Base-by-base conservation (phyloP, 2,888 invertebrate species). In the Lepidocyrtoides sp. region DNA sequence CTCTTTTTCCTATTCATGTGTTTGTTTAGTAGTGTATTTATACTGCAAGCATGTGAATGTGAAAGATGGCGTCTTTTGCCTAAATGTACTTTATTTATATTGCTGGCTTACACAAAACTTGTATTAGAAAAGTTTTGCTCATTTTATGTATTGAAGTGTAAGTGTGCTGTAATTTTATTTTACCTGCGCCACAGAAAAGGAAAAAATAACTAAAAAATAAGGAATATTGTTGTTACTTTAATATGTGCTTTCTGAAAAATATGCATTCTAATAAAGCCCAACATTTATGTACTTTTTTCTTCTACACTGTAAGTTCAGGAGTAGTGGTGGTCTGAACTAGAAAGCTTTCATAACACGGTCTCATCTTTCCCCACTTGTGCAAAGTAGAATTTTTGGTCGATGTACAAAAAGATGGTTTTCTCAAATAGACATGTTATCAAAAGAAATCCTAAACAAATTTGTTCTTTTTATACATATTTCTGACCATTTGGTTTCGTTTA, bases 41-140 rank as follows among this genome's bases (percentile, higher is more conserved):
- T 83, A n/a, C n/a, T n/a, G n/a, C n/a, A n/a, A n/a, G 48, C 20
- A n/a, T 2, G 54, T 69, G 54, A 41, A 54, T 36, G 48, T 79
- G n/a, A n/a, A n/a, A n/a, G n/a, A n/a, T n/a, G n/a, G n/a, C n/a
- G n/a, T n/a, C n/a, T 17, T 79, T 79, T 48, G 57, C 75, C 57
- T 72, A 82, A 85, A 85, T 75, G 54, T 89, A 75, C 60, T 89
- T 89, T 79, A 79, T 87, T 87, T 87, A 79, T 60, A 82, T 32
- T 82, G 51, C 79, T 79, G 32, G 20, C 54, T 60, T 54, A 54
- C 32, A 54, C 54, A 54, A 79, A 79, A 79, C 54, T 79, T 79
- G 79, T 54, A 72, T 72, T 72, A 72, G 72, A 72, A 72, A 72
- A 72, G 44, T 72, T 72, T 66, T 41, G 23, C 72, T 72, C 72